These are phyloP conservation scores for Ciconia nigra DNA, from an alignment of 2,797 vertebrate genomes.

Conservation along the genomic window DNA sequence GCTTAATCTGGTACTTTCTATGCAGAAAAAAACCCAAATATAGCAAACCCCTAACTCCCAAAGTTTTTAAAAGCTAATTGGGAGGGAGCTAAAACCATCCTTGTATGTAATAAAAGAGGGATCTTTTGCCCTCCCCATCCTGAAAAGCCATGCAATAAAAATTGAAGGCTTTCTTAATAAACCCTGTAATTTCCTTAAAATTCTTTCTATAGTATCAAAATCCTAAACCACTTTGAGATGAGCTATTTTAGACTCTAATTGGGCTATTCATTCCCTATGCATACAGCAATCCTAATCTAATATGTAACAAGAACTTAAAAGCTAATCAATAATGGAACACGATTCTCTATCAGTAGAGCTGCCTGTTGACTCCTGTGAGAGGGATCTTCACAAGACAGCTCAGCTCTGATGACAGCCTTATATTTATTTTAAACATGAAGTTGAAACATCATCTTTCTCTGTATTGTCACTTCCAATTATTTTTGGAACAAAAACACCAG, in stretches of 20 bases:
- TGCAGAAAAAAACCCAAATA: neutral
- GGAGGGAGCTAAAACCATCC: neutral
- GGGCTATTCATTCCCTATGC: slow-evolving; percentile 63
- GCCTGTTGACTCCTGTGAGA: slow-evolving; percentile 54
- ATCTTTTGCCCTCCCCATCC: neutral
- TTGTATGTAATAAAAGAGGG: neutral
- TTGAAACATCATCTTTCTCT: slow-evolving; percentile 68
- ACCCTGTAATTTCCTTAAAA: slow-evolving; percentile 55
- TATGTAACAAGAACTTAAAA: slow-evolving; percentile 76
- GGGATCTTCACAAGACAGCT: slow-evolving; percentile 47
- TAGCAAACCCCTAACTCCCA: neutral
- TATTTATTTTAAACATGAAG: slow-evolving; percentile 76
- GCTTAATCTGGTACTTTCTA: neutral
- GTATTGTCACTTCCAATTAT: slow-evolving; percentile 75
- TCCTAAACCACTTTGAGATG: slow-evolving; percentile 32
- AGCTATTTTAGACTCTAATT: slow-evolving; percentile 59
- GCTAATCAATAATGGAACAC: slow-evolving; percentile 77
- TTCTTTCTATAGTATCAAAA: slow-evolving; percentile 24
- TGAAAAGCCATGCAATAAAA: slow-evolving; percentile 3
- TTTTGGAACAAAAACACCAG: slow-evolving; percentile 61
- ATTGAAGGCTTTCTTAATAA: slow-evolving; percentile 32
- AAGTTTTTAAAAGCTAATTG: neutral
- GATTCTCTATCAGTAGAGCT: slow-evolving; percentile 62
- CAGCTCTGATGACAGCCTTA: slow-evolving; percentile 66
- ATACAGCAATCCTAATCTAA: slow-evolving; percentile 68